Evolutionary conservation across 2,888 invertebrate species (phyloP), one percentile per base, ranked within the genome.

Genomic region (Coremacera marginata): DNA sequence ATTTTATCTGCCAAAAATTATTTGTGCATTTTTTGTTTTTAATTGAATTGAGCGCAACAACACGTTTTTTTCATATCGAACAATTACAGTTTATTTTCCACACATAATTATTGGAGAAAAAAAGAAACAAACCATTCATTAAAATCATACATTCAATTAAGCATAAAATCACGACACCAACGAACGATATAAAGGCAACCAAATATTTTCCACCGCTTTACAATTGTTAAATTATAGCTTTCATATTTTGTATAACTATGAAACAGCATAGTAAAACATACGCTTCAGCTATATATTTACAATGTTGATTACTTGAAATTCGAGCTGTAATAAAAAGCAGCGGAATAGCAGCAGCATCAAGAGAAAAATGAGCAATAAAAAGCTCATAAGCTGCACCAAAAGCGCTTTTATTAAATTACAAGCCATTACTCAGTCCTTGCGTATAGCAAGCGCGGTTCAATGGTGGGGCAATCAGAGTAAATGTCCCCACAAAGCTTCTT

Each of bases 371-470:
- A 37, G 37, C 57, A 49, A 75, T 75, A 62, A 75, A 68, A 75
- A 75, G 70, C 73, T 60, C 60, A 62, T 70, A 70, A 70, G 62
- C 63, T 49, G 60, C 51, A 44, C 37, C 75, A 51, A 63, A 62
- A 63, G 57, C 68, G 27, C 68, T 68, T 37, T 75, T 67, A 75
- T 75, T 75, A 70, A 75, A 75, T 75, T 75, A 62, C 68, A 62
- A 34, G 31, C 70, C 75, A 75, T 70, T 70, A 70, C 31, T 75
- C 68, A 70, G 37, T 49, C 5, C 37, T 51, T 22, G 34, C 27
- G 31, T 9, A 22, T n/a, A n/a, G n/a, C n/a, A n/a, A n/a, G n/a
- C n/a, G n/a, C n/a, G n/a, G n/a, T n/a, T n/a, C n/a, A n/a, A n/a
- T n/a, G n/a, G n/a, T n/a, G n/a, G n/a, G n/a, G n/a, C n/a, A n/a